Base-by-base conservation (phyloP, 2,113 vertebrate species). In the Apaloderma vittatum region DNA sequence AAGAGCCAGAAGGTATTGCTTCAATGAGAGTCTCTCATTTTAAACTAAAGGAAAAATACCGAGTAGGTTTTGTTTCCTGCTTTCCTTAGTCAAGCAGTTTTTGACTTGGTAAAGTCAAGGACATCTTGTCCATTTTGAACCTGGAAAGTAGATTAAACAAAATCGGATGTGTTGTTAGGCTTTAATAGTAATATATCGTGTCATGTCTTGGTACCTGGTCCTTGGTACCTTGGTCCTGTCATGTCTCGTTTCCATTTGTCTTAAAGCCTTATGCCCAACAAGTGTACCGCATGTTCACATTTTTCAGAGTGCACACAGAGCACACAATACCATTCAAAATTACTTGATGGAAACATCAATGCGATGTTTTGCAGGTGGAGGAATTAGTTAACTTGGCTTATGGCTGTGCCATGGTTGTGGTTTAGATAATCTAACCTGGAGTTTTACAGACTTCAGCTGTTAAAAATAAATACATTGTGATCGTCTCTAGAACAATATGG, bases 151-250 rank as follows among this genome's bases (percentile, higher is more conserved):
- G 43, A 40, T 58, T 58, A 51, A 72, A 36, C 32, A 43, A 62
- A 59, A 63, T 22, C 19, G 51, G 7, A 37, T 16, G 18, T 0
- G 2, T 68, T 67, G 6, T 59, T 72, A 26, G 26, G 7, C 11
- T 86, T 90, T 72, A 48, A 12, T 20, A 8, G 22, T 58, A 49
- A 11, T 55, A 19, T 58, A 36, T 23, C 6, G 18, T 58, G 6
- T 82, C 0, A 0, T 65, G 23, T 15, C 12, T 72, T 79, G 30
- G 15, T 75, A 37, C n/a, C n/a, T n/a, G n/a, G n/a, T n/a, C n/a
- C n/a, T n/a, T n/a, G n/a, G n/a, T n/a, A n/a, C n/a, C n/a, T n/a
- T n/a, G n/a, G n/a, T n/a, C n/a, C n/a, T 58, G 6, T 82, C 0
- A 0, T 65, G 23, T 15, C 12, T 72, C 76, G 30, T 58, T 57